Base-by-base conservation (phyloP, 2,113 vertebrate genomes). In the Cyanoramphus novaezelandiae region DNA sequence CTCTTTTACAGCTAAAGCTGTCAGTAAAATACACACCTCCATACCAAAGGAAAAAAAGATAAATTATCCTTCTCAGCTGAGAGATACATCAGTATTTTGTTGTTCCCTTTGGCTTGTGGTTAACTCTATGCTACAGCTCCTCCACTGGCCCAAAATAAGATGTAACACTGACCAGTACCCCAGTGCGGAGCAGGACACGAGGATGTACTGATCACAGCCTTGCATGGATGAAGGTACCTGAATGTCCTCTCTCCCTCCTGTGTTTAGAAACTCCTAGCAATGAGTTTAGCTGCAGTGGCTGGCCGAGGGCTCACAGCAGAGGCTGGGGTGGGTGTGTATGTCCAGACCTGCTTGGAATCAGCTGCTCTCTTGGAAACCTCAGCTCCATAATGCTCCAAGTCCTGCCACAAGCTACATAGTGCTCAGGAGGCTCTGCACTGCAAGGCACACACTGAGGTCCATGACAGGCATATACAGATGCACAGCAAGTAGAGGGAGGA, bases 1-100 rank as follows among this genome's bases (percentile, higher is more conserved):
- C n/a, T 93, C 70, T 94, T 92, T 81, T 75, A 90, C 80, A 94
- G 82, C 69, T 90, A 72, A 90, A 90, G 64, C 55, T 88, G 80
- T 75, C 92, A 86, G 50, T 84, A 93, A 94, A 94, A 92, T 52
- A 90, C 47, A 88, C 21, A 44, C 27, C 59, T 60, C 64, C 2
- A 2, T 68, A 47, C 24, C 33, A 71, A 63, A 74, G 33, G 3
- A 3, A 44, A 39, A 55, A 68, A 43, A 50, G 52, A 64, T 6
- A 44, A 75, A 55, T n/a, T 11, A 47, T 35, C 41, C 50, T 79
- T 84, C 64, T 76, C 25, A 28, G 31, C 33, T 41, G 86, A 53
- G 43, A 83, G 79, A 78, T 59, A 76, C 10, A 37, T 68, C 64
- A 49, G 21, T 44, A 43, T 27, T 89, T 41, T 70, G 41, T 13